Percentiles rank a stretch among this genome's conserved stretches.
Conservation (phyloP, 2,113 vertebrate species). For the Chloebia gouldiae region DNA sequence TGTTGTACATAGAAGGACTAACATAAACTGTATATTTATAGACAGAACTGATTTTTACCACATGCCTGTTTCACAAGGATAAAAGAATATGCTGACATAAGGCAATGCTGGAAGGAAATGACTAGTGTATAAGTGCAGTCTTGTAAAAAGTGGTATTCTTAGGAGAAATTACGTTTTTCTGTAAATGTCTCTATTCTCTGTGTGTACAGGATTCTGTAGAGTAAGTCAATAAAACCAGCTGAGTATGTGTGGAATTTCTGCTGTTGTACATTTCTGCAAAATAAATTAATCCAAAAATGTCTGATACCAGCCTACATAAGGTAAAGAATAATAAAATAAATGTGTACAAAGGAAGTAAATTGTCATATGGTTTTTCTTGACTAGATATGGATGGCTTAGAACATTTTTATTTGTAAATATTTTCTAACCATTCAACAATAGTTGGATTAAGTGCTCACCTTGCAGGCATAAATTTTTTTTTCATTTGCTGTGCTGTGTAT, state of each 20-base stretch:
- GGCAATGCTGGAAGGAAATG: not conserved
- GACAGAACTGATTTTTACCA: constrained; percentile 1
- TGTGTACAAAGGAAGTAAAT: not conserved
- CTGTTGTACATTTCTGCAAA: constrained; percentile 8
- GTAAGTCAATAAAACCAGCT: not conserved
- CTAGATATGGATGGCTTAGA: not conserved
- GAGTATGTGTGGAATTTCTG: not conserved
- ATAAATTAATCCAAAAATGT: not conserved
- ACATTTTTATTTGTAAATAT: constrained; percentile 13
- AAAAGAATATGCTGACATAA: not conserved
- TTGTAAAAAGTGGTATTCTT: constrained; percentile 2
- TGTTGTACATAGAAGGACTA: constrained; percentile 44
- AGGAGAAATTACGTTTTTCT: not conserved
- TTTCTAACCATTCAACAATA: not conserved
- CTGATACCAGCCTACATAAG: not conserved
- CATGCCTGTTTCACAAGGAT: not conserved
- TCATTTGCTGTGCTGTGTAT: not conserved
- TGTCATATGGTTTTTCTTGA: not conserved
- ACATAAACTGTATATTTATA: constrained; percentile 54
- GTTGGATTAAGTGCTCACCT: not conserved
- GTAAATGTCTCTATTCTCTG: not conserved
- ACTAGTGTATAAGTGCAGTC: not conserved
- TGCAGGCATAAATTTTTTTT: not conserved
- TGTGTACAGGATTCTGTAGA: not conserved
- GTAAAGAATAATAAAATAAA: not conserved